Evolutionary conservation across 2,797 vertebrate genomes (phyloP).

Genomic region (Poecilia gillii): DNA sequence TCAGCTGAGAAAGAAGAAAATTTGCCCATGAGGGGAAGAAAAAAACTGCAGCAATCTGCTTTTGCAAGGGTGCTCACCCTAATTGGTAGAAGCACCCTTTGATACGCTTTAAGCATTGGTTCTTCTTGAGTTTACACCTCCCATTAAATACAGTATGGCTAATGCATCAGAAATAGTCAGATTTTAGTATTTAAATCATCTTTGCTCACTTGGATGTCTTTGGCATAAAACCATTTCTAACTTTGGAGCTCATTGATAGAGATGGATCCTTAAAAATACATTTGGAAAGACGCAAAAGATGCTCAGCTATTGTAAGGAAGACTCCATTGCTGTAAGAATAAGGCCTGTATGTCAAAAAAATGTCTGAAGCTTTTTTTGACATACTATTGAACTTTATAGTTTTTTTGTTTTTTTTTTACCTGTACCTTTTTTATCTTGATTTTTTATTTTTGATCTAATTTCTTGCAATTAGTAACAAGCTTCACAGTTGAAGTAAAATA

Average conservation of each 20-base stretch:
- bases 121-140: neutral
- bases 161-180: neutral
- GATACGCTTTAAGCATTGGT: neutral
- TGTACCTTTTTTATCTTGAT: neutral
- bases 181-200: neutral
- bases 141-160: neutral
- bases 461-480: neutral
- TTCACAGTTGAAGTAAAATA: neutral
- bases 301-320: neutral
- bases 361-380: neutral
- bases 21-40: neutral
- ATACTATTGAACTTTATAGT: neutral
- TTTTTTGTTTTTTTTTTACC: neutral
- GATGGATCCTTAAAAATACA: neutral
- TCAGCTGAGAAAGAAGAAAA: neutral
- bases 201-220: neutral
- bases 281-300: neutral
- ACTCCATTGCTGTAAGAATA: neutral
- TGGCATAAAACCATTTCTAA: neutral
- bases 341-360: neutral
- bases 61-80: neutral
- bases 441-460: neutral
- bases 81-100: neutral
- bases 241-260: neutral
- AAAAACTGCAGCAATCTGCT: neutral